Base-by-base conservation (phyloP, 2,888 invertebrate species). In the Dynastes maya region DNA sequence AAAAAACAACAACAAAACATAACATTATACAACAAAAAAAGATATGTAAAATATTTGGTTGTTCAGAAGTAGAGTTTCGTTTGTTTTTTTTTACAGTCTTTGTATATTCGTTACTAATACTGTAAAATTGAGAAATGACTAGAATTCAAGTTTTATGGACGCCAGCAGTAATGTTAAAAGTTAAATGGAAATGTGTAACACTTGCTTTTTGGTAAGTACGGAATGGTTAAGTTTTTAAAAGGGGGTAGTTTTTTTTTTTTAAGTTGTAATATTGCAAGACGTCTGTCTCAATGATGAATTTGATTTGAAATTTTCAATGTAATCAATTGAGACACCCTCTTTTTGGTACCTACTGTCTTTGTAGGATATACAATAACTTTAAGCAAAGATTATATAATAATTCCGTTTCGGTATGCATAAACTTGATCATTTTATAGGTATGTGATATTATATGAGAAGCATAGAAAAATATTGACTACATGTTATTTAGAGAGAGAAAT, bases 51-150 rank as follows among this genome's bases (percentile, higher is more conserved):
- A 49, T 63, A 76, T 76, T 65, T 76, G 76, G 58, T 68, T 40
- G 53, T 27, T 76, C 67, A 58, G 53, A 55, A 68, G 45, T 67
- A 68, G 61, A 45, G 75, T 55, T 27, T 58, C n/a, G 37, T 65
- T 76, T 37, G 4, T 32, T 32, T 32, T 32, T 32, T 37, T 63
- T 53, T 76, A 76, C 76, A 76, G 76, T 76, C 76, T 76, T 76
- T 76, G 76, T 76, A 65, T 76, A 65, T 76, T 45, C 51, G 27
- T 76, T 27, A 61, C 58, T 76, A 76, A 76, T 76, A 76, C 76
- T 76, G 76, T 55, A 76, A 76, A 68, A 64, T 76, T 74, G 40
- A 55, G 40, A 45, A 55, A 67, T 76, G 76, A 76, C 76, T 76
- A 76, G 76, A 76, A 68, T 40, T 75, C 27, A 63, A 40, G 13